Base-by-base conservation (phyloP, 2,797 vertebrate genomes). In the Gorsachius magnificus region DNA sequence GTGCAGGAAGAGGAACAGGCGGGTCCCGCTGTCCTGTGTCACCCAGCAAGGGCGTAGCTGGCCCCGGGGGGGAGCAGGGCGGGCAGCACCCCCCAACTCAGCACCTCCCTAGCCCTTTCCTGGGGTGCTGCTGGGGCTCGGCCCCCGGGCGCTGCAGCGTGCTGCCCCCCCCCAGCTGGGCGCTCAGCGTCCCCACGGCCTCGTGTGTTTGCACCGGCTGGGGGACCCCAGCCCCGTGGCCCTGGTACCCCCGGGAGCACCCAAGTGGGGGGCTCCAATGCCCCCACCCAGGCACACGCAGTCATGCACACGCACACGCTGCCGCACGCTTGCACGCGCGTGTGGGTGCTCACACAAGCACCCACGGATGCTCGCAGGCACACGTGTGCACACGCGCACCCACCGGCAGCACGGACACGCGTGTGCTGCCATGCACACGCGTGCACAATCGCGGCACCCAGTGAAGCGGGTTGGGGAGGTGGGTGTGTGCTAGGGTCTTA, bases 1-100 rank as follows among this genome's bases (percentile, higher is more conserved):
- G 38, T 2, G 5, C 8, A 50, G 58, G 90, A 96, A 96, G 95
- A 96, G 95, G 95, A 96, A 96, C 95, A 31, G 95, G 95, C 95
- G 94, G 90, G 66, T 81, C 90, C 65, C 13, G 45, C n/a, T 5
- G 74, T n/a, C 83, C 89, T 5, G 13, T 83, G 93, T 91, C 95
- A 88, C 84, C 87, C 87, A 3, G 36, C 1, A 46, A 29, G 85
- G 92, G 88, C 85, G 88, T 89, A 89, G 31, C 78, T 53, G 5
- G 33, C 36, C 9, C 61, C 12, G 31, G 9, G 46, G 43, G 46
- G 11, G 24, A 4, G 18, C 20, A 22, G 48, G 26, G 51, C 46
- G 36, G 5, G 14, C 38, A 58, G 63, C 53, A 33, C 35, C 56
- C 51, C 33, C 20, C 9, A 1, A 10, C 16, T 13, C 45, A 16